These are phyloP conservation scores for Nemopilema nomurai DNA, from an alignment of 30 jellyfish, hydroid and myxozoan genomes.

Conservation along the genomic window DNA sequence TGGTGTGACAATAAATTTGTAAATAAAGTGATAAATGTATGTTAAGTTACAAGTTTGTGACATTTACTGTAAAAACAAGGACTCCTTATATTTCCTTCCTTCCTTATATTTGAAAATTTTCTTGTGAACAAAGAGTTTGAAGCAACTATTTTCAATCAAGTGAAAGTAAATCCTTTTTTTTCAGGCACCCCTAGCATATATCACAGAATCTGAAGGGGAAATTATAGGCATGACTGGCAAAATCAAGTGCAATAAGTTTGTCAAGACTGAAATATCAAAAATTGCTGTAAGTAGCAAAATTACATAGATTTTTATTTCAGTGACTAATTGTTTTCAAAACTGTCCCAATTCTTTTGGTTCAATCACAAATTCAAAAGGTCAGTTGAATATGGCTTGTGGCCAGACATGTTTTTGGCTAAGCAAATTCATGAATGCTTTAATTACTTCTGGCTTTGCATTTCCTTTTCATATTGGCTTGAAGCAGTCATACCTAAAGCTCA, in stretches of 20 bases:
- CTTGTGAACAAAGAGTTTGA: no score
- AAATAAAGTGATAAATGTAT: no score
- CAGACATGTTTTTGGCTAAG: no score
- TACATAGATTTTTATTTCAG: not conserved
- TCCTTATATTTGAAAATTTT: no score
- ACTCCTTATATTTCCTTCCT: no score
- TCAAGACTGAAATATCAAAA: not conserved
- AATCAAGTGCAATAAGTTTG: constrained; percentile 1
- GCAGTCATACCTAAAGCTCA: not conserved
- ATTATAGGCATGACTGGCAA: constrained; percentile 1
- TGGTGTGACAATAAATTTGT: no score
- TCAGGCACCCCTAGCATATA: not conserved
- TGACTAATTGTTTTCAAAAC: not conserved
- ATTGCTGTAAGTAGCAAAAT: constrained; percentile 28
- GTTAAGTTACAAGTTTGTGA: no score
- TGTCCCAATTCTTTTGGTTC: not conserved
- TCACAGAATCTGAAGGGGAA: constrained; percentile 14
- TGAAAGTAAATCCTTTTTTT: no score
- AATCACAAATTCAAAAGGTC: no score
- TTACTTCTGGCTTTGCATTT: not conserved
- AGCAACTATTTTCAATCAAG: no score
- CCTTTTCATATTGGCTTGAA: not conserved
- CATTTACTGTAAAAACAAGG: no score
- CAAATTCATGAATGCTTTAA: not conserved
- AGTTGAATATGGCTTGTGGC: no score